Evolutionary conservation across 2,888 invertebrate species (phyloP).

Genomic region (Lamellibrachia satsuma): DNA sequence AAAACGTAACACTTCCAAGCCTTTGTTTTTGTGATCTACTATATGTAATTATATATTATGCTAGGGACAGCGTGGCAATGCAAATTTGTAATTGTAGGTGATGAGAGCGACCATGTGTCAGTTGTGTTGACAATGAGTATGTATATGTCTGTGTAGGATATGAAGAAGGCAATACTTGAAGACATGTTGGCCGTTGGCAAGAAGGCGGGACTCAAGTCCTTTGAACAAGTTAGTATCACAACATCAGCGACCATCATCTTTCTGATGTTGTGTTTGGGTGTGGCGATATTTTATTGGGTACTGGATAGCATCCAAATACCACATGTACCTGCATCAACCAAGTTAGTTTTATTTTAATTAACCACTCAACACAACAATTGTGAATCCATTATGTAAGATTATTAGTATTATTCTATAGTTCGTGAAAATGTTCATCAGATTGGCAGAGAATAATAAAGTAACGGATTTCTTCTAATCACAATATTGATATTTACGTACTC

Average conservation of each 20-base stretch:
- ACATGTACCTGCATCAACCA: too few relatives aligned
- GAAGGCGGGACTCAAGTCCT: conserved; percentile 89
- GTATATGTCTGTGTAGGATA: conserved; percentile 69
- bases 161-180: conserved; percentile 86
- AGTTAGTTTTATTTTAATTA: too few relatives aligned
- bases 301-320: not conserved
- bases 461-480: too few relatives aligned
- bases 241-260: not conserved
- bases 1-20: too few relatives aligned
- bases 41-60: not conserved
- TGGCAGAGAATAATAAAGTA: too few relatives aligned
- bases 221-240: conserved; percentile 82
- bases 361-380: too few relatives aligned
- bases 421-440: too few relatives aligned
- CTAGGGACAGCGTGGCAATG: not conserved
- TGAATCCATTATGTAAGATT: too few relatives aligned
- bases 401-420: too few relatives aligned
- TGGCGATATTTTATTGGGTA: not conserved
- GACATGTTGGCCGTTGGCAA: conserved; percentile 90
- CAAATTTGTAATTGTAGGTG: not conserved
- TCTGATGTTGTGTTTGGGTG: not conserved
- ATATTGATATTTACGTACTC: too few relatives aligned
- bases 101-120: not conserved
- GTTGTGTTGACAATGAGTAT: conserved; percentile 19
- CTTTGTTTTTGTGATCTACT: too few relatives aligned